Conservation (phyloP, 2,888 invertebrate species). For the Apoda limacodes region DNA sequence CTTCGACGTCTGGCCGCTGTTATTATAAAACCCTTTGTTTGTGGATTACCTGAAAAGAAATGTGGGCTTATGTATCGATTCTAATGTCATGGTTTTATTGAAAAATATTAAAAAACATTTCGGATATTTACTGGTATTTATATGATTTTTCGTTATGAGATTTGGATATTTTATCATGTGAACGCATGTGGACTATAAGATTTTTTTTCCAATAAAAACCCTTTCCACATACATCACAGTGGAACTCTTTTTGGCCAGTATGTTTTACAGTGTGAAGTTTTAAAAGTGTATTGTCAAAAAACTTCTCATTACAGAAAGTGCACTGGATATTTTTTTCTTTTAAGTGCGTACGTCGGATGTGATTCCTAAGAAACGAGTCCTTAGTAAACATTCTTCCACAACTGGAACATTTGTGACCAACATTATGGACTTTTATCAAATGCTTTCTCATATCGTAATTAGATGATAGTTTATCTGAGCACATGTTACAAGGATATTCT, state of each 20-base stretch:
- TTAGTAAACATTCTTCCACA: conserved; percentile 32
- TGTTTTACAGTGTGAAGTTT: conserved; percentile 53
- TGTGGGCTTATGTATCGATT: conserved; percentile 40
- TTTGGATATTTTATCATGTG: conserved; percentile 14
- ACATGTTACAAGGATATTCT: conserved; percentile 26
- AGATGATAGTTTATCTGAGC: conserved; percentile 28
- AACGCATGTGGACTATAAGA: conserved; percentile 55
- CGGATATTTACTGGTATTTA: too few relatives aligned
- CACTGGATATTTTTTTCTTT: conserved; percentile 35
- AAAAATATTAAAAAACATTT: too few relatives aligned
- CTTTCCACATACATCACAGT: conserved; percentile 65
- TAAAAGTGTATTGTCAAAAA: conserved; percentile 31
- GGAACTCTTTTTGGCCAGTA: conserved; percentile 49
- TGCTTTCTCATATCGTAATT: conserved; percentile 28
- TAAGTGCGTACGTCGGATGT: conserved; percentile 32
- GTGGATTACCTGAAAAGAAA: conserved; percentile 56
- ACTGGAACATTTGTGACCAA: conserved; percentile 29
- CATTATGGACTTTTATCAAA: conserved; percentile 25
- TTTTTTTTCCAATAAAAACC: conserved; percentile 67
- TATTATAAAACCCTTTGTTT: conserved; percentile 29
- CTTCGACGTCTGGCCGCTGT: conserved; percentile 35
- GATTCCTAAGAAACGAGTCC: conserved; percentile 31
- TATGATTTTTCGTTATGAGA: too few relatives aligned
- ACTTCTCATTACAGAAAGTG: conserved; percentile 31
- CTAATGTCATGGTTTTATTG: too few relatives aligned